phyloP scores from a whole-genome alignment of 2,888 invertebrate genomes.

The Drosophila siamana region DNA sequence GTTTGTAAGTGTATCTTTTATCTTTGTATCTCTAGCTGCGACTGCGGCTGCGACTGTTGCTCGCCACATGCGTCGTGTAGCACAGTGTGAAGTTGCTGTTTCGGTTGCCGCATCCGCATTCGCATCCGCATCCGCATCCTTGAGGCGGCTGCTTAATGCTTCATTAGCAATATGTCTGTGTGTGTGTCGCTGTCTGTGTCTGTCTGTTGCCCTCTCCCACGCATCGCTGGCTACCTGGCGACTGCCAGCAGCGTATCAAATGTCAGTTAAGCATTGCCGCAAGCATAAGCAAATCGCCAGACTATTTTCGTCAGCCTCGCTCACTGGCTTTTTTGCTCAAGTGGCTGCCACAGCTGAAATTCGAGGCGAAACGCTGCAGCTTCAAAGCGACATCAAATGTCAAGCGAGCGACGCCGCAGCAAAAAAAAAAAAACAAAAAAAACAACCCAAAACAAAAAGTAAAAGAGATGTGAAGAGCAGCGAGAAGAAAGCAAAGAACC shows the following conservation, averaged over 20 bases:
- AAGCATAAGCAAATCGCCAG: slow-evolving; percentile 49
- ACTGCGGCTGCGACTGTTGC: slow-evolving; percentile 16
- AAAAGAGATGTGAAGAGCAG: slow-evolving; percentile 12
- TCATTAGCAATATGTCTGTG: slow-evolving; percentile 62
- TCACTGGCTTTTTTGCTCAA: slow-evolving; percentile 53
- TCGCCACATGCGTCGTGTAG: neutral
- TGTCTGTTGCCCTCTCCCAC: slow-evolving; percentile 41
- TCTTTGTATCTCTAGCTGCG: slow-evolving; percentile 26
- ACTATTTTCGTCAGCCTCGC: slow-evolving; percentile 3
- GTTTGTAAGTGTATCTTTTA: slow-evolving; percentile 44
- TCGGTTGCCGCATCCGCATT: slow-evolving; percentile 8
- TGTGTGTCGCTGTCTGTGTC: neutral
- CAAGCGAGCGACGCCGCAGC: slow-evolving; percentile 53
- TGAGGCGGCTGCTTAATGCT: slow-evolving; percentile 65
- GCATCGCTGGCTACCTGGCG: slow-evolving; percentile 62
- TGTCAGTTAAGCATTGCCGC: slow-evolving; percentile 64
- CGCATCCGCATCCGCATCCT: too few relatives aligned
- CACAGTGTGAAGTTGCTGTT: slow-evolving; percentile 25
- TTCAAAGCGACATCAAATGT: slow-evolving; percentile 68
- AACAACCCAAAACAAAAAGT: neutral
- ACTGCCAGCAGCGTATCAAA: slow-evolving; percentile 60
- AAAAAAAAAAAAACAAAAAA: slow-evolving; percentile 5
- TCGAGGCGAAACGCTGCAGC: slow-evolving; percentile 54
- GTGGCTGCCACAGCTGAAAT: slow-evolving; percentile 74
- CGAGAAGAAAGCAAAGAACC: slow-evolving; percentile 9